Base-by-base conservation (phyloP, 2,888 invertebrate species). In the Callyntrura sp. region DNA sequence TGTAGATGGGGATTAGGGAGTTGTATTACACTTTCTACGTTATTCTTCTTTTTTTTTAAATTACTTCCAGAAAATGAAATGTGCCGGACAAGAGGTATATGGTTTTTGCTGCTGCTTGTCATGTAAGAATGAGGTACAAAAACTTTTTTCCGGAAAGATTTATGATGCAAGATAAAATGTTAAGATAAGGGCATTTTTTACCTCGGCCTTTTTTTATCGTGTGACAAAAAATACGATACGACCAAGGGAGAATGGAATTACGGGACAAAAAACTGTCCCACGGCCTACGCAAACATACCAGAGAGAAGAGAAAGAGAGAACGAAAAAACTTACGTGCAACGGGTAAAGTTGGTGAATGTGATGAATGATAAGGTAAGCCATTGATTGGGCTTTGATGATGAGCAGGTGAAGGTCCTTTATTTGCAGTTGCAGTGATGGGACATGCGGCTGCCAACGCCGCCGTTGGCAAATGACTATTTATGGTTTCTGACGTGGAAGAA, bases 301-400 rank as follows among this genome's bases (percentile, higher is more conserved):
- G 45, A 14, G 45, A 68, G n/a, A 12, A 83, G 11, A 11, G n/a
- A 83, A 14, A 20, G 20, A 62, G 20, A 83, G 9, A 25, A 17
- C 57, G 65, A 51, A 25, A 45, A 55, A 57, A 6, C 88, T 88
- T 88, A 88, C 88, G 57, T 45, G 83, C 65, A 78, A 88, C 57
- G 76, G 88, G 88, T 51, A 88, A 65, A 65, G 83, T 88, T 62
- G 88, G 88, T 17, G 88, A 88, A 84, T 88, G 88, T 35, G 88
- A 84, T 12, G 88, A 76, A 88, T 88, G 60, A 76, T 88, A 84
- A 78, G 88, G 88, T 35, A 73, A 48, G n/a, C 76, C 84, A 78
- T 68, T 88, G 48, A 78, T 76, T 84, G 88, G 78, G 78, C 76
- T 83, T 65, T 83, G 88, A 62, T 82, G 88, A 43, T 51, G 78